Evolutionary conservation across 2,797 vertebrate species (phyloP).

Genomic region (Lagocephalus sceleratus): DNA sequence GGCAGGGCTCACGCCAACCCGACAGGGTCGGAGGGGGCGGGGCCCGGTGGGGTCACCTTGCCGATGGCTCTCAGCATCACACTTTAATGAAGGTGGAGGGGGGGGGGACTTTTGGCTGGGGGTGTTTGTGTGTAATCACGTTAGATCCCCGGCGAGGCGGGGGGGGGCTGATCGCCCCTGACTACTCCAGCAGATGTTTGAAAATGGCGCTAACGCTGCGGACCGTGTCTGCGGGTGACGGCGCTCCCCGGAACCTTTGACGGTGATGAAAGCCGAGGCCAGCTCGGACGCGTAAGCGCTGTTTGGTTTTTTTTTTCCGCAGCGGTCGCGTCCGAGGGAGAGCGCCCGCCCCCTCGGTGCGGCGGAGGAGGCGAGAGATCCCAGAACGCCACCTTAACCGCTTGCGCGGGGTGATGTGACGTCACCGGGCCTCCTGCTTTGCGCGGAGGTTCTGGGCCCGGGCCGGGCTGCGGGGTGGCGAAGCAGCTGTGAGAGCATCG

Average conservation of each 20-base stretch:
- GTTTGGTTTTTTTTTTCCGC: too few relatives aligned
- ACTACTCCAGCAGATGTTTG: slow-evolving; percentile 75
- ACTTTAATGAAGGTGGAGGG: slow-evolving; percentile 67
- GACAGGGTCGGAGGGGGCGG: neutral
- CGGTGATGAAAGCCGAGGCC: slow-evolving; percentile 16
- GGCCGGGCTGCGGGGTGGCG: slow-evolving; percentile 9
- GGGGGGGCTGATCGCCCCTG: slow-evolving; percentile 58
- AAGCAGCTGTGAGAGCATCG: slow-evolving; percentile 31
- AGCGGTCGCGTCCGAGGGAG: too few relatives aligned
- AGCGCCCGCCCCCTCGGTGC: too few relatives aligned
- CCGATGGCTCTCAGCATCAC: slow-evolving; percentile 52
- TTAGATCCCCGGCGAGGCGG: slow-evolving; percentile 52
- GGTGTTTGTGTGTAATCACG: slow-evolving; percentile 57
- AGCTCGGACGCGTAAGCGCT: neutral
- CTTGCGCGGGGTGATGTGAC: too few relatives aligned
- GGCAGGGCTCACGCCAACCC: too few relatives aligned
- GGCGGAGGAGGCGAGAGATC: too few relatives aligned
- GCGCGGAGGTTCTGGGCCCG: slow-evolving; percentile 37
- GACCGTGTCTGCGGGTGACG: slow-evolving; percentile 43
- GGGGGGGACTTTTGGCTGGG: slow-evolving; percentile 61
- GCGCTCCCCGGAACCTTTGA: slow-evolving; percentile 17
- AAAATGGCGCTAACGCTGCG: slow-evolving; percentile 65
- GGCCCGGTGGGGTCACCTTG: slow-evolving; percentile 69
- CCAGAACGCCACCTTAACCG: too few relatives aligned
- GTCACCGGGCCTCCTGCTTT: too few relatives aligned